Evolutionary conservation across 2,113 vertebrate genomes (phyloP).

Genomic region (Oreochromis tanganicae): DNA sequence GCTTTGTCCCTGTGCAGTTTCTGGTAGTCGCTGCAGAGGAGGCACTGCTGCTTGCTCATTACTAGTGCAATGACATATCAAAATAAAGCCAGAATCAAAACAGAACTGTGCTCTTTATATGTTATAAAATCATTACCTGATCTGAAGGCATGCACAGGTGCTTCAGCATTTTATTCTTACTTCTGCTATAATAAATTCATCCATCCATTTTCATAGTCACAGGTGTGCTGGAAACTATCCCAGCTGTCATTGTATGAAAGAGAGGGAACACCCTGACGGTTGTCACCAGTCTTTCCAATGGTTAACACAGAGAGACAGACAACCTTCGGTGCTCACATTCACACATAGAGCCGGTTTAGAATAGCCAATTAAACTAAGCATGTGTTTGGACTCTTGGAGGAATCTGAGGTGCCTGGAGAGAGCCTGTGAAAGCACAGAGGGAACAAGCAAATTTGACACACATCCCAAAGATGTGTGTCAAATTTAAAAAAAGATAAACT

Average conservation of each 20-base stretch:
- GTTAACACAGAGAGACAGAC: neutral
- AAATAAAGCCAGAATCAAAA: neutral
- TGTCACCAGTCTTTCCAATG: neutral
- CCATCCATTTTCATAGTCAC: neutral
- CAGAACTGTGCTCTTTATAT: neutral
- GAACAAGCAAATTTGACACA: neutral
- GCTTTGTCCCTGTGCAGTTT: neutral
- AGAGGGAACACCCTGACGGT: neutral
- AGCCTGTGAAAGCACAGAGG: neutral
- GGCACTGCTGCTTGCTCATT: neutral
- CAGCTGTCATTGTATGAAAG: neutral
- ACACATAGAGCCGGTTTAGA: neutral
- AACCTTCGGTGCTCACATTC: fast-evolving
- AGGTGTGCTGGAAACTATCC: neutral
- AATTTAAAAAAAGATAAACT: neutral
- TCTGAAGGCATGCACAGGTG: neutral
- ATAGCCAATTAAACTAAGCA: neutral
- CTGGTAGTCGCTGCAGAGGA: neutral
- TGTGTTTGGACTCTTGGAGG: neutral
- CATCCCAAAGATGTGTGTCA: neutral
- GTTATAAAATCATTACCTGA: neutral
- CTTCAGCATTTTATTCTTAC: neutral
- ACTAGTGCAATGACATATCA: neutral
- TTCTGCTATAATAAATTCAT: neutral
- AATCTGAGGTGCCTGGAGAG: neutral